Base-by-base conservation (phyloP, 2,888 invertebrate genomes). In the Unio pictorum region DNA sequence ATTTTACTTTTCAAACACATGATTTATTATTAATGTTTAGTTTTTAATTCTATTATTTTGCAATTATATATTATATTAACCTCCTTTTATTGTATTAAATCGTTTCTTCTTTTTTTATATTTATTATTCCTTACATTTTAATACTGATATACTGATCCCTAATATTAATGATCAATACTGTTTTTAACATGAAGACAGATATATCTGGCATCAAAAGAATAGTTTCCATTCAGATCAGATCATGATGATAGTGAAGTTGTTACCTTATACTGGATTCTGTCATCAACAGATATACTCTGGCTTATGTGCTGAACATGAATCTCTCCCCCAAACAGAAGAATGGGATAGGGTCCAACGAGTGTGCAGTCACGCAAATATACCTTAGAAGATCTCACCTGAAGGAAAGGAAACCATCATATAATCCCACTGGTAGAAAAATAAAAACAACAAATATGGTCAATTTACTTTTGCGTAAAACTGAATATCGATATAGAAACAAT, bases 271-370 rank as follows among this genome's bases (percentile, higher is more conserved):
- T 84, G 83, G 18, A 92, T 89, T 81, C 88, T 88, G 20, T 89
- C 86, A 78, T 91, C 91, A 7, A 92, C 87, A 20, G 86, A 80
- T 55, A 92, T 88, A 62, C 90, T 90, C 55, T 88, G 82, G 1
- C 84, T 81, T 20, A 76, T 78, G 66, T 86, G 83, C 59, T 84
- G 85, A 3, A 86, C 86, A 68, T 80, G 84, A 62, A 94, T 91
- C 34, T 91, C 91, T 79, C 96, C 95, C 0, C 96, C 96, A 88
- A 97, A 96, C 87, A 98, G 95, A 56, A 97, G 91, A 71, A 98
- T 89, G 0, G 96, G 94, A 86, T 95, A 92, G 0, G 95, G 94
- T 80, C 94, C 93, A 2, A 97, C 93, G 87, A 95, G 92, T 0
- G 96, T 95, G 0, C 94, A 94, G 87, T 97, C 97, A 71, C 95